Conservation (phyloP, 2,113 vertebrate genomes). For the Tachysurus fulvidraco region DNA sequence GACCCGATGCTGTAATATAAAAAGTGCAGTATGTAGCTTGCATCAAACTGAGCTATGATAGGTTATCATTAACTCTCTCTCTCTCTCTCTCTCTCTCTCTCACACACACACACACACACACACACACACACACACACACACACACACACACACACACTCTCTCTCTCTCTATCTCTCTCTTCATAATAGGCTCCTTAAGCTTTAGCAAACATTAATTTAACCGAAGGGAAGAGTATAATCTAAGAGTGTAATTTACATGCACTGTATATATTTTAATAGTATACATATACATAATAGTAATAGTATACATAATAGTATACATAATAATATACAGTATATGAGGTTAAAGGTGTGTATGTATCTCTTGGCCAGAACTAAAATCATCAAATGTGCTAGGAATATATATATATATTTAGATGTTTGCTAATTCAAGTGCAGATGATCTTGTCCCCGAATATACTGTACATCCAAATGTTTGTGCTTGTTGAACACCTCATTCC, state of each 20-base stretch:
- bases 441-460: neutral
- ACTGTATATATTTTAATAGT: slow-evolving; percentile 26
- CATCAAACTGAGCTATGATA: slow-evolving; percentile 65
- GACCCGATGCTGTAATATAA: slow-evolving; percentile 26
- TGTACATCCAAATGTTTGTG: too few species aligned
- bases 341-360: neutral
- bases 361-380: neutral
- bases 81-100: slow-evolving; percentile 48
- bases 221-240: slow-evolving; percentile 53
- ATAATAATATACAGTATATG: neutral
- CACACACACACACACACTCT: too few species aligned
- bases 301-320: too few species aligned
- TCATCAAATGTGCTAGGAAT: neutral
- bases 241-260: slow-evolving; percentile 54
- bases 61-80: slow-evolving; percentile 67
- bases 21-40: slow-evolving; percentile 34
- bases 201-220: slow-evolving; percentile 67
- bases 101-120: too few species aligned
- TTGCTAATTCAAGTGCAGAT: neutral
- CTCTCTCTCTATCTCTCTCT: slow-evolving; percentile 47
- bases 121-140: too few species aligned
- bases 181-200: slow-evolving; percentile 73
- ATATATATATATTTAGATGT: neutral
- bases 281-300: neutral
- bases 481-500: neutral